These are phyloP conservation scores for Carduelis carduelis DNA, from an alignment of 2,797 vertebrate species.

Conservation along the genomic window DNA sequence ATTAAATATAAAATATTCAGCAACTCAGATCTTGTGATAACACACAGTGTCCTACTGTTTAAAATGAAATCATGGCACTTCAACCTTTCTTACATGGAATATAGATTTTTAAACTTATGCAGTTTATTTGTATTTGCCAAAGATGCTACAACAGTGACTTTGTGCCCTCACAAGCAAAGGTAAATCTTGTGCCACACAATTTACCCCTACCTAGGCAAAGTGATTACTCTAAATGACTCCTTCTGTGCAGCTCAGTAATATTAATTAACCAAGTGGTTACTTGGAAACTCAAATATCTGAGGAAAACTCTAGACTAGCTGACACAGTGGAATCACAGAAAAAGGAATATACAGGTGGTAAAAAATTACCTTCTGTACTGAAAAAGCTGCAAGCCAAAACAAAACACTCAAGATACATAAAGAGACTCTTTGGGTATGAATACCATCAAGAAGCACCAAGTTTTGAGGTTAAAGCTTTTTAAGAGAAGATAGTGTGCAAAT, in stretches of 20 bases:
- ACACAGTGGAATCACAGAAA: not conserved
- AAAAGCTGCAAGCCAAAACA: not conserved
- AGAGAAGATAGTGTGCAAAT: not conserved
- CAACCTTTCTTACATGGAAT: not conserved
- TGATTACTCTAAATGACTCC: not conserved
- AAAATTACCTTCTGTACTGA: not conserved
- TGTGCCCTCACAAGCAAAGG: not conserved
- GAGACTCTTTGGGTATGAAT: not conserved
- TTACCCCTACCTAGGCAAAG: not conserved
- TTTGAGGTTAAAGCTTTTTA: not conserved
- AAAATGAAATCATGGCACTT: not conserved
- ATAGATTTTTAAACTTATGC: not conserved
- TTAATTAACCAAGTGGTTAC: not conserved
- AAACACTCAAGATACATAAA: not conserved
- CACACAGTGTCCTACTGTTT: not conserved
- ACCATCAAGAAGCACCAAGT: not conserved
- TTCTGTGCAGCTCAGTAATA: not conserved
- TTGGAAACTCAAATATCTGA: not conserved
- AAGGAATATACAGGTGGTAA: fast-evolving
- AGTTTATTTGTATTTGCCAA: not conserved
- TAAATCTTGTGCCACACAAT: not conserved
- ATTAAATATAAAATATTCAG: not conserved
- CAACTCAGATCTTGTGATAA: not conserved
- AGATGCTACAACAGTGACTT: not conserved
- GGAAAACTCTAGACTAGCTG: not conserved